Percentiles rank a stretch among this genome's conserved stretches.
These are phyloP conservation scores for Stigmatopora argus DNA, from an alignment of 2,113 vertebrate species.

Conservation along the genomic window DNA sequence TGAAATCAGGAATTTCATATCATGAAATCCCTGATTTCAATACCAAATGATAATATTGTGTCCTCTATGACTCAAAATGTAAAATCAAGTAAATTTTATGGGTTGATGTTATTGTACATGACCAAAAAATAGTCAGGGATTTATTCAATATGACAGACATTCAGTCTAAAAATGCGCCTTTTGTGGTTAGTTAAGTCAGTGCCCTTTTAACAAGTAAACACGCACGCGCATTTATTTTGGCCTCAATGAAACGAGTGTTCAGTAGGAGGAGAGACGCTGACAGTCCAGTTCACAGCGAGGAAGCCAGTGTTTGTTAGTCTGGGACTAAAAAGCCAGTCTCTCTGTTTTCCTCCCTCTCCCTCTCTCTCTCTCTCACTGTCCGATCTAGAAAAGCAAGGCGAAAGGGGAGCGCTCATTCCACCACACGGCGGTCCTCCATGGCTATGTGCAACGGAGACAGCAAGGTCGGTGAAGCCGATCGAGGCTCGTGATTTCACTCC, in stretches of 20 bases:
- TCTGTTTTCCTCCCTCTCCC: slow-evolving; percentile 9
- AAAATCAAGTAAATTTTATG: too few species aligned
- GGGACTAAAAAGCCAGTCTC: slow-evolving; percentile 16
- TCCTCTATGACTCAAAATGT: too few species aligned
- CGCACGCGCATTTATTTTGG: neutral
- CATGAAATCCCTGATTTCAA: too few species aligned
- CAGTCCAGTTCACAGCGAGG: slow-evolving; percentile 17
- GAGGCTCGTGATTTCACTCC: slow-evolving; percentile 3
- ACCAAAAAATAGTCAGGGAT: too few species aligned
- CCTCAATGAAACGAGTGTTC: neutral
- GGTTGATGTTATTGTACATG: too few species aligned
- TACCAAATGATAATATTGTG: too few species aligned
- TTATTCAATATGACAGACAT: too few species aligned
- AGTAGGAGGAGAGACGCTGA: slow-evolving; percentile 24
- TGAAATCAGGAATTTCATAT: too few species aligned
- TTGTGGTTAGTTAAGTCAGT: too few species aligned
- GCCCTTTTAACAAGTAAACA: neutral
- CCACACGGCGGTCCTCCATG: slow-evolving; percentile 74
- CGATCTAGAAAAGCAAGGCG: slow-evolving; percentile 49
- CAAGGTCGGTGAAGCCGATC: slow-evolving; percentile 81
- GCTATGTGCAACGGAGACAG: slow-evolving; percentile 93
- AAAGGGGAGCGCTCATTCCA: slow-evolving; percentile 51
- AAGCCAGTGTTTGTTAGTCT: slow-evolving; percentile 26
- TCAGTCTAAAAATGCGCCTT: too few species aligned
- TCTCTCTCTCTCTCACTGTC: slow-evolving; percentile 2